Base-by-base conservation (phyloP, 1,140 invertebrate species). In the Andricus grossulariae region DNA sequence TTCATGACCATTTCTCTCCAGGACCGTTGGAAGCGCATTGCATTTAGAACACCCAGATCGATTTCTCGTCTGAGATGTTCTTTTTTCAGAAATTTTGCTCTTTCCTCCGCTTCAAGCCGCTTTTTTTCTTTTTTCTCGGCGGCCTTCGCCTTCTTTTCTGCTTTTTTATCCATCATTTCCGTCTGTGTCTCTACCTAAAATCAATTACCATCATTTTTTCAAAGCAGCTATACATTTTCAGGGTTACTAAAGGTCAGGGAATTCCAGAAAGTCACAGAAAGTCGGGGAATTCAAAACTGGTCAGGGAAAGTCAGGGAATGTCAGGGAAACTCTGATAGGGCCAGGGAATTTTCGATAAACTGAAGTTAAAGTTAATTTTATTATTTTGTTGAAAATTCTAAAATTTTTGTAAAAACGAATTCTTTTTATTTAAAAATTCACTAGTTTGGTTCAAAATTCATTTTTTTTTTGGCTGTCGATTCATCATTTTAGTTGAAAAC, bases 1-100 rank as follows among this genome's bases (percentile, higher is more conserved):
- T 73, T 75, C 39, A 80, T 83, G 77, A 90, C 79, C 71, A 87
- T 86, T 49, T 90, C 83, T 11, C 80, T 81, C 87, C 85, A 89
- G 8, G 52, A 55, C 12, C 73, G 72, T 18, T 72, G 70, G 32
- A 82, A 79, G 15, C 74, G 80, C 66, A 83, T 80, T 7, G 75
- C 75, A 39, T 87, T 90, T 1, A 71, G 2, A 72, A 25, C 50
- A 55, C 83, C 82, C 1, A 87, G 75, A 18, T 83, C 71, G 5
- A 87, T 79, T 80, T 90, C 89, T 8, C 82, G 84, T 54, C 55
- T 74, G 0, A 90, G 50, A 12, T 74, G 66, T 70, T 88, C 72
- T 32, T 74, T 77, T 57, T 80, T 86, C 57, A 83, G 57, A 19
- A 50, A 66, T 78, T 79, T 52, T 77, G 75, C 72, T 12, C 66